A percentile compares a stretch with the other conserved stretches of the same genome.
phyloP scores from a whole-genome alignment of 2,113 vertebrate species.

The Bucco capensis region DNA sequence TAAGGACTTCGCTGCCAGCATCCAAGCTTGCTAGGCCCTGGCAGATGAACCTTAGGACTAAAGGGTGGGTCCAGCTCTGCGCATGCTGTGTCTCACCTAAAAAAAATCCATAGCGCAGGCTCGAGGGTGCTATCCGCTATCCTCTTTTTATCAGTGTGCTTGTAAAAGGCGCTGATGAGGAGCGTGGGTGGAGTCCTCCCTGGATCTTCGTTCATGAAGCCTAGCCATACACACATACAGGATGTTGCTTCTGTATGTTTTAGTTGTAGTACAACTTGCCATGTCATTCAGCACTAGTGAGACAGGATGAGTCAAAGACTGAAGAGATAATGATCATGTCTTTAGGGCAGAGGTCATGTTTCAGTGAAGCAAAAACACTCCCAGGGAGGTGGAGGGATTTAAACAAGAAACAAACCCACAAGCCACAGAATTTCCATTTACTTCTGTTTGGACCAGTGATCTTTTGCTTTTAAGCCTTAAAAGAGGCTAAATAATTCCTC shows the following conservation, averaged over 20 bases:
- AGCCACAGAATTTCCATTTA: neutral
- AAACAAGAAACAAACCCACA: neutral
- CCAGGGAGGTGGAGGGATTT: neutral
- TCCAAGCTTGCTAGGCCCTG: too few relatives aligned
- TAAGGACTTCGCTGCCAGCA: too few relatives aligned
- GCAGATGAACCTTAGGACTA: too few relatives aligned
- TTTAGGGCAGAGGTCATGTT: constrained; percentile 9
- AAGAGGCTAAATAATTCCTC: neutral
- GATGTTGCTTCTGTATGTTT: neutral
- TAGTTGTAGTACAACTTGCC: neutral
- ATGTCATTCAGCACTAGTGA: neutral
- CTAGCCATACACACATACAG: too few relatives aligned
- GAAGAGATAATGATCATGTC: neutral
- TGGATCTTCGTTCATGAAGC: too few relatives aligned
- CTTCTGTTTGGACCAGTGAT: neutral
- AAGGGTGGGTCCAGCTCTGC: too few relatives aligned
- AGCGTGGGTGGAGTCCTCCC: too few relatives aligned
- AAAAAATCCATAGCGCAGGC: too few relatives aligned
- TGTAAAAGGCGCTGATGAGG: too few relatives aligned
- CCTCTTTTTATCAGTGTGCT: too few relatives aligned
- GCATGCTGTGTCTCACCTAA: too few relatives aligned
- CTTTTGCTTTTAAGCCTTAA: neutral
- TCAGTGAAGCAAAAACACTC: neutral
- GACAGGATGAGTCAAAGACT: neutral
- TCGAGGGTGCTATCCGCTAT: too few relatives aligned